A percentile compares a stretch with the other conserved stretches of the same genome.
These are phyloP conservation scores for Hippocampus abdominalis DNA, from an alignment of 2,113 vertebrate genomes.

Conservation along the genomic window DNA sequence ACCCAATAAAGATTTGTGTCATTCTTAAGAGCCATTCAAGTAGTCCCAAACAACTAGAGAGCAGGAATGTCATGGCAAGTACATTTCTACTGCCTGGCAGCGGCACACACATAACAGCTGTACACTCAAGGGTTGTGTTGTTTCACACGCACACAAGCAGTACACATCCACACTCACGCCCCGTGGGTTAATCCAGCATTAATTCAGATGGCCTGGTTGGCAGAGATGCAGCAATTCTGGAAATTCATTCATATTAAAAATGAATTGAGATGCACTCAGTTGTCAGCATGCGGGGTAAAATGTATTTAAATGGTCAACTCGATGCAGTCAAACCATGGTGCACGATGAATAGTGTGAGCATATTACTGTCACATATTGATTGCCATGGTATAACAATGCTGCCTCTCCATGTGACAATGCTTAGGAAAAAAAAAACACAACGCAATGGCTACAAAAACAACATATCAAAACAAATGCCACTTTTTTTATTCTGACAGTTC, in stretches of 20 bases:
- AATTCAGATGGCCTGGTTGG: constrained; percentile 61
- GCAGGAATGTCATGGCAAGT: constrained; percentile 20
- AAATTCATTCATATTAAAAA: constrained; percentile 15
- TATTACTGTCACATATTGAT: constrained; percentile 87
- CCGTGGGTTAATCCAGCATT: constrained; percentile 68
- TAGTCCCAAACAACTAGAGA: constrained; percentile 25
- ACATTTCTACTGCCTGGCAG: constrained; percentile 51
- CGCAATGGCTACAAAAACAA: constrained; percentile 88
- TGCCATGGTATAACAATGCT: constrained; percentile 81
- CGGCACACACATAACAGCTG: constrained; percentile 53
- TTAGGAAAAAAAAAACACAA: constrained; percentile 78
- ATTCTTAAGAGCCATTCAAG: neutral
- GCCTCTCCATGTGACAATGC: constrained; percentile 85
- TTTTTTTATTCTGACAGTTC: constrained; percentile 97
- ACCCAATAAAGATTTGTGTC: constrained; percentile 1
- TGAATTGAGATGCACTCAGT: neutral
- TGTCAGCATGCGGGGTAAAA: neutral
- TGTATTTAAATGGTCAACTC: constrained; percentile 17
- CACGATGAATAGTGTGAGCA: constrained; percentile 85
- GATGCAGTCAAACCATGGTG: constrained; percentile 39
- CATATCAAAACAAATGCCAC: constrained; percentile 94
- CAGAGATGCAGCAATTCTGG: constrained; percentile 44
- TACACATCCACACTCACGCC: constrained; percentile 44
- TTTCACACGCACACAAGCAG: constrained; percentile 33
- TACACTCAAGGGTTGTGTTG: constrained; percentile 58